These are phyloP conservation scores for Pteria penguin DNA, from an alignment of 2,888 invertebrate species.

Conservation along the genomic window DNA sequence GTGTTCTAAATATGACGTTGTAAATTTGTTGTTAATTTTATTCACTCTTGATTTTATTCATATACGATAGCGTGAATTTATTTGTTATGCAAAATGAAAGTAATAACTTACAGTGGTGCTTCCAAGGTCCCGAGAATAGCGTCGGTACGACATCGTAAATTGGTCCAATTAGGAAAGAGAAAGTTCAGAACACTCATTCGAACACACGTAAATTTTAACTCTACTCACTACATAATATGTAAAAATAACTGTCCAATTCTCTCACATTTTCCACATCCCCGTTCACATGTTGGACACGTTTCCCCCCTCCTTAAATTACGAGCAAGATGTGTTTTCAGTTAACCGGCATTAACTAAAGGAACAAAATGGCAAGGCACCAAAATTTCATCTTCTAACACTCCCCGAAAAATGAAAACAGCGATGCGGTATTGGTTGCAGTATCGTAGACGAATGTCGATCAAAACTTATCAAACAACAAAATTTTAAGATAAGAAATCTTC, in stretches of 20 bases:
- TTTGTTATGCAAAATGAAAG: too few species aligned
- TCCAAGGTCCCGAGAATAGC: constrained; percentile 35
- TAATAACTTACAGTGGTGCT: too few species aligned
- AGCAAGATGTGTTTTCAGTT: background rate
- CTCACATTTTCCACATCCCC: too few species aligned
- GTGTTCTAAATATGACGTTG: too few species aligned
- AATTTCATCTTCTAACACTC: background rate
- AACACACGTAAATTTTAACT: background rate
- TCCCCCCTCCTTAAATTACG: background rate
- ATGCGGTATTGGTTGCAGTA: background rate
- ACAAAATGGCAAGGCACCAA: background rate
- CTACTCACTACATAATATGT: too few species aligned
- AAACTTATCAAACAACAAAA: background rate
- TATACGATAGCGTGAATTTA: too few species aligned
- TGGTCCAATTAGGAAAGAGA: constrained; percentile 10
- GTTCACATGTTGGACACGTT: background rate
- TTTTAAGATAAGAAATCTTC: background rate
- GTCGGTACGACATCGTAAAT: constrained; percentile 28
- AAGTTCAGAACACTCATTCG: background rate
- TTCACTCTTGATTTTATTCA: too few species aligned
- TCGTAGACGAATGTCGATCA: background rate
- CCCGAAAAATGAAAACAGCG: background rate
- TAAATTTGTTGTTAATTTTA: too few species aligned
- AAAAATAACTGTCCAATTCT: too few species aligned
- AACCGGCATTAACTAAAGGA: background rate